Evolutionary conservation across 2,797 vertebrate genomes (phyloP), one percentile per base, ranked within the genome.

Genomic region (Xenentodon cancila): DNA sequence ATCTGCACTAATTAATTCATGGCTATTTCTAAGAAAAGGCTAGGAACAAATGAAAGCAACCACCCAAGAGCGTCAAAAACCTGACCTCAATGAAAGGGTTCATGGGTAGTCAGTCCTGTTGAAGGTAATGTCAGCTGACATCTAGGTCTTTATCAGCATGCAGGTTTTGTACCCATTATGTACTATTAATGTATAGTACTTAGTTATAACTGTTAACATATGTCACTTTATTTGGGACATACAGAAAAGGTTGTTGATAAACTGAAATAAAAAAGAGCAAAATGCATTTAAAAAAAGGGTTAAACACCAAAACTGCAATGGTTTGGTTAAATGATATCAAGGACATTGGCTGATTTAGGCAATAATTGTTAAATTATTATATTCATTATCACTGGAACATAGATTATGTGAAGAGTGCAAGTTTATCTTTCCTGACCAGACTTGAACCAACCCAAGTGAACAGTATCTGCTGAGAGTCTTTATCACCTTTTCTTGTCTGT

Each of bases 1-100:
- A 81, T 68, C 64, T 55, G 27, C 59, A 63, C 70, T 84, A 75
- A 85, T 68, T 82, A 83, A 86, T 89, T 88, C 37, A 55, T 85
- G 63, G 50, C 58, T 49, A 50, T 79, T 86, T 86, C 68, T 55
- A 63, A 73, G 75, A 85, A 86, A 86, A 61, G 47, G 37, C 27
- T 17, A 52, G 5, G 53, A 79, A 65, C 64, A 79, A 79, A 76
- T 56, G 58, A 65, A 15, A 40, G 13, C 13, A 15, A 7, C 37
- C 37, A 15, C 37, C 13, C 13, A 2, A 11, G 34, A 37, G 34
- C 34, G 9, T 37, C 34, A 11, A 68, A 79, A 66, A 68, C 44
- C 54, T 66, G 52, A 79, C 61, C 62, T 44, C 16, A 4, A 51
- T 75, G 57, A 79, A 75, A 62, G 60, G 52, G 68, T 60, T 71